Evolutionary conservation across 1,140 invertebrate species (phyloP).

Genomic region (Coenobita brevimanus): DNA sequence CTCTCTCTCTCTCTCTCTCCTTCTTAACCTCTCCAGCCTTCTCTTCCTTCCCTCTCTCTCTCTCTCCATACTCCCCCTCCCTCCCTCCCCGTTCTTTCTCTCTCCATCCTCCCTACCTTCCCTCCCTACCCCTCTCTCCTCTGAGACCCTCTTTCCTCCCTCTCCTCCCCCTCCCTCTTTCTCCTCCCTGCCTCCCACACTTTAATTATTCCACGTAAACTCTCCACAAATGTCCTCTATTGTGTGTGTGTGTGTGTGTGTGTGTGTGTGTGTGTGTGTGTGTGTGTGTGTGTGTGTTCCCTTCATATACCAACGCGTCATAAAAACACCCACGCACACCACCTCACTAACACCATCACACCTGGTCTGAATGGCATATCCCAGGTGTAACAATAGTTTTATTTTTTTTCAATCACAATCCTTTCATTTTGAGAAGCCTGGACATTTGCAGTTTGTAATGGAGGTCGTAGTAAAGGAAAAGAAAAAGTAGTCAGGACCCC

Average conservation of each 20-base stretch:
- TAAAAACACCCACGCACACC: neutral
- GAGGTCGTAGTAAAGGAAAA: too few species aligned
- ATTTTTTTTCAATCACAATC: too few species aligned
- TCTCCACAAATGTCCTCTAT: neutral
- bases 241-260: constrained; percentile 15
- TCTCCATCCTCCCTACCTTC: neutral
- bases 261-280: constrained; percentile 29
- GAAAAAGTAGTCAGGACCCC: too few species aligned
- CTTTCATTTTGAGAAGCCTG: too few species aligned
- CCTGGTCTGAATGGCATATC: too few species aligned
- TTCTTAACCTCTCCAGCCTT: neutral
- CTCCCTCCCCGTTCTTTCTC: neutral
- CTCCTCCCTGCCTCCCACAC: too few species aligned
- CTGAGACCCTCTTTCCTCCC: neutral
- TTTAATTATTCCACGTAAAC: too few species aligned
- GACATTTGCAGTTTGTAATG: too few species aligned
- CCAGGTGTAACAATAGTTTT: too few species aligned
- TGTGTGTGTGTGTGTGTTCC: constrained; percentile 13
- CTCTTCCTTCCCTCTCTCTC: neutral
- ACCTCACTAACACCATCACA: too few species aligned
- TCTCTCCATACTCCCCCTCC: neutral
- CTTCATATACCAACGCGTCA: neutral
- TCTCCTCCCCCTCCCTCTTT: too few species aligned
- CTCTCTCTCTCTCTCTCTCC: neutral
- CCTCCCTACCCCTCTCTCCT: neutral